Percentiles rank a stretch among this genome's conserved stretches.
These are phyloP conservation scores for Carassius auratus DNA, from an alignment of 2,113 vertebrate species.

Conservation along the genomic window DNA sequence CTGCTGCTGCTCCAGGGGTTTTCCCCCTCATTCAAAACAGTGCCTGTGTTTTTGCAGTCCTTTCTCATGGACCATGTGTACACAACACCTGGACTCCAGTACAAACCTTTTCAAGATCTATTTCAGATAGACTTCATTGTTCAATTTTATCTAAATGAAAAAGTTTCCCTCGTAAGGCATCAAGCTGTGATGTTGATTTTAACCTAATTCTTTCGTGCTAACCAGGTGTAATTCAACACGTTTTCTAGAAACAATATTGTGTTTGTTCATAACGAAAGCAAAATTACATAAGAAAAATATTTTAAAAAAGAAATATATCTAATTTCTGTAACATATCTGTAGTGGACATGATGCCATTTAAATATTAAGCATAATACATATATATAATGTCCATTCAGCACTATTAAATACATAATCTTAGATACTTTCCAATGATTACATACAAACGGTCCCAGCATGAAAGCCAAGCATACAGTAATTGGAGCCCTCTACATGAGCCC, in stretches of 20 bases:
- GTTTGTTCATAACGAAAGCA: not conserved
- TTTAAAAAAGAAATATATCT: not conserved
- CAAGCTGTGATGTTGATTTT: not conserved
- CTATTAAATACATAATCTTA: not conserved
- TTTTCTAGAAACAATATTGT: not conserved
- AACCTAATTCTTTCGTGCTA: not conserved
- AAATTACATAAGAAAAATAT: not conserved
- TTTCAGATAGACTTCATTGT: not conserved
- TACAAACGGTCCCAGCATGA: not conserved
- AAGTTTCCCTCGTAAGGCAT: not conserved
- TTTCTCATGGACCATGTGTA: conserved; percentile 37
- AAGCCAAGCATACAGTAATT: conserved; percentile 16
- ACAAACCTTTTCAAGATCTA: conserved; percentile 19
- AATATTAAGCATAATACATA: not conserved
- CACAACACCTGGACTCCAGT: conserved; percentile 3
- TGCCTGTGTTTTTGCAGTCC: conserved; percentile 57
- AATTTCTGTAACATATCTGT: too few species aligned
- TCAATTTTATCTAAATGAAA: not conserved
- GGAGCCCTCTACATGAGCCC: conserved; percentile 3
- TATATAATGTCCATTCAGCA: too few species aligned
- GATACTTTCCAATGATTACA: not conserved
- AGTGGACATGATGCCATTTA: not conserved
- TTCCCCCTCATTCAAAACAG: conserved; percentile 68
- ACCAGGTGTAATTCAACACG: not conserved
- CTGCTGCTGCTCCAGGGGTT: conserved; percentile 57